Percentiles rank a stretch among this genome's conserved stretches.
Conservation (phyloP, 2,797 vertebrate genomes). For the Mustela erminea region DNA sequence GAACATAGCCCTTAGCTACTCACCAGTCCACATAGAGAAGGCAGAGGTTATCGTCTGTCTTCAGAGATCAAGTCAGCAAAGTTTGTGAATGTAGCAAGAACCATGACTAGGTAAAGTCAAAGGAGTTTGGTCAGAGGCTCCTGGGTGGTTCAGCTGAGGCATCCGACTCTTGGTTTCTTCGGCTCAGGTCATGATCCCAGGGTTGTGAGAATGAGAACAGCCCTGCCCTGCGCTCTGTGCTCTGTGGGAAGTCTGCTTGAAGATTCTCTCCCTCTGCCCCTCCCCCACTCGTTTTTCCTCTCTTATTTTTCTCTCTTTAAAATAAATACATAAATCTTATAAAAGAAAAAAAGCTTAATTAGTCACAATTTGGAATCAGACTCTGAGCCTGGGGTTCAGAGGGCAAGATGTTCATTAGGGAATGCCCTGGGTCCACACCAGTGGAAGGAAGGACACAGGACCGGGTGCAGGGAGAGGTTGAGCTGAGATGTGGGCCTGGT, state of each 20-base stretch:
- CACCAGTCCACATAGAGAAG: neutral
- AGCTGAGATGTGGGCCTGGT: neutral
- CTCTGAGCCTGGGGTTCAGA: neutral
- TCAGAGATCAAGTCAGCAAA: neutral
- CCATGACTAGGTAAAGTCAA: neutral
- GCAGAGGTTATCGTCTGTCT: neutral
- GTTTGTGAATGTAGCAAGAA: neutral
- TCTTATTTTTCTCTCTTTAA: neutral
- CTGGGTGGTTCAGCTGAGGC: neutral
- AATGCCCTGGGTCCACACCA: too few species aligned
- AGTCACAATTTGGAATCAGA: neutral
- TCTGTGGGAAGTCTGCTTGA: neutral
- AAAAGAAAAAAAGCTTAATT: neutral
- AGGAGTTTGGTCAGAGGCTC: neutral
- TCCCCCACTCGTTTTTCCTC: neutral
- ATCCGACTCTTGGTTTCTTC: neutral
- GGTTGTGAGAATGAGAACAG: neutral
- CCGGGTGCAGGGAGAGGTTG: neutral
- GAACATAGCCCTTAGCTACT: conserved; percentile 47
- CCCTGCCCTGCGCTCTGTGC: neutral
- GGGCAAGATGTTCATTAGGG: neutral
- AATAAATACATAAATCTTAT: neutral
- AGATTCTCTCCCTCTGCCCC: neutral
- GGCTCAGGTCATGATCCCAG: neutral
- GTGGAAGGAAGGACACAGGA: neutral